Percentiles rank a stretch among this genome's conserved stretches.
These are phyloP conservation scores for Aphelinus atriplicis DNA, from an alignment of 1,140 invertebrate genomes.

Conservation along the genomic window DNA sequence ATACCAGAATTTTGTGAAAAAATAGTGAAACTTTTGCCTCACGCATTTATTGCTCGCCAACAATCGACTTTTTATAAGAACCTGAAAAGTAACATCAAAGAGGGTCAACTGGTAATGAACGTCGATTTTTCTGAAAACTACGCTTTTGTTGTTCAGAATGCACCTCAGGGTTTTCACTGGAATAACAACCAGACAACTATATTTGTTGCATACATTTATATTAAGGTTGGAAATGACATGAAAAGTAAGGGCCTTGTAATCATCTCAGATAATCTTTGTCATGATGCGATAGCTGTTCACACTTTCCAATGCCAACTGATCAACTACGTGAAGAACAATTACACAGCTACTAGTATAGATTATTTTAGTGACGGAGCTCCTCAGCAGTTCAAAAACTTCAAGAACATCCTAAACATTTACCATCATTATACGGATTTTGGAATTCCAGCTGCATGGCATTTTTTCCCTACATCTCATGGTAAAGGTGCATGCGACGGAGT, in stretches of 20 bases:
- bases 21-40: constrained; percentile 16
- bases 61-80: constrained; percentile 38
- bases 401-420: constrained; percentile 52
- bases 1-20: constrained; percentile 24
- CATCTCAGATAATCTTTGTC: constrained; percentile 38
- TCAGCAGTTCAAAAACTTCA: constrained; percentile 46
- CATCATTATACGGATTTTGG: no score
- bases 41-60: constrained; percentile 40
- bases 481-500: no score
- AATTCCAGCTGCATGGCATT: no score
- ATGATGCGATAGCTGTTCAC: constrained; percentile 37
- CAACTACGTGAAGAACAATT: constrained; percentile 23
- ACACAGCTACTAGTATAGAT: constrained; percentile 36
- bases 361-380: no score
- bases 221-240: constrained; percentile 18
- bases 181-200: no score
- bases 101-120: constrained; percentile 33
- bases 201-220: constrained; percentile 44
- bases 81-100: constrained; percentile 32
- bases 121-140: no score
- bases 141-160: constrained; percentile 50
- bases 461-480: no score
- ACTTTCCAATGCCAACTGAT: constrained; percentile 27
- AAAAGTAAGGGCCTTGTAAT: constrained; percentile 27
- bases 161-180: constrained; percentile 45